phyloP scores from a whole-genome alignment of 2,797 vertebrate species.

The Clangula hyemalis region DNA sequence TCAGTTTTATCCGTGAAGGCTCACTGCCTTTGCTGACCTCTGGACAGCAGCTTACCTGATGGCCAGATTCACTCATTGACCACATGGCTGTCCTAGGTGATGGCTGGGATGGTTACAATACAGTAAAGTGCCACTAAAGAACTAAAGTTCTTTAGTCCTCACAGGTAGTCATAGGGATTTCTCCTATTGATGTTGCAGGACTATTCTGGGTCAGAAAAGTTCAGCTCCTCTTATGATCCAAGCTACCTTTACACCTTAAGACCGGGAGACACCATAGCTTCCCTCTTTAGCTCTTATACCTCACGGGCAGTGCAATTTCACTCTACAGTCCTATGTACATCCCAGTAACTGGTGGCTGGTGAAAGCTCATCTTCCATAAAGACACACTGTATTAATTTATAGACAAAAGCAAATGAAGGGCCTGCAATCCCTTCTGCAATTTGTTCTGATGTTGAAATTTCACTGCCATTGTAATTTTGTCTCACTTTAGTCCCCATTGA shows the following conservation, averaged over 20 bases:
- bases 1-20: not conserved
- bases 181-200: not conserved
- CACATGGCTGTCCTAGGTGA: not conserved
- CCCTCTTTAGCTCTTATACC: not conserved
- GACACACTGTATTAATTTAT: not conserved
- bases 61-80: not conserved
- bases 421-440: not conserved
- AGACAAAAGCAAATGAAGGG: not conserved
- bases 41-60: fast-evolving
- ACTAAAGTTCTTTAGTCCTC: not conserved
- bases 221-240: not conserved
- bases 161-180: not conserved
- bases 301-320: not conserved
- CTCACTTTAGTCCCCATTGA: not conserved
- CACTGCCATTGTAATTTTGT: not conserved
- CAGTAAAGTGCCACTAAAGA: no score
- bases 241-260: not conserved
- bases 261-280: not conserved
- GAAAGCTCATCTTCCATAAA: not conserved
- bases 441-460: not conserved
- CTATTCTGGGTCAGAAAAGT: not conserved
- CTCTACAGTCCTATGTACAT: not conserved
- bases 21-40: not conserved
- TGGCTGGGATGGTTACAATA: not conserved
- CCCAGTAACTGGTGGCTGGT: not conserved